Base-by-base conservation (phyloP, 64 coral and sea anemone species). In the Dendronephthya gigantea region DNA sequence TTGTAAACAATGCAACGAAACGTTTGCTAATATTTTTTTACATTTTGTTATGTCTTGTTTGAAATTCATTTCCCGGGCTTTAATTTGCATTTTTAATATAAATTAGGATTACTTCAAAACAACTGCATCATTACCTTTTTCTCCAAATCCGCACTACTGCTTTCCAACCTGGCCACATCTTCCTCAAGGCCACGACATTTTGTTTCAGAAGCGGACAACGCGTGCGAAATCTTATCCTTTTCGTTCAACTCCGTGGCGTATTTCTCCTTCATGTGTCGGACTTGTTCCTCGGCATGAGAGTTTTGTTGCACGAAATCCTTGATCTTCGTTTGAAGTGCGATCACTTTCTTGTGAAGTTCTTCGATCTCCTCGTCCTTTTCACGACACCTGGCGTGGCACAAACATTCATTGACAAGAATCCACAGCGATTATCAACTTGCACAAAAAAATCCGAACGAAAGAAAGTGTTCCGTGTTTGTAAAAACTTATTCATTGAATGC, bases 301-400 rank as follows among this genome's bases (percentile, higher is more conserved):
- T 79, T 79, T 29, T 79, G 4, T 35, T 35, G 72, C 10, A 79
- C 36, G 72, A 79, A 79, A 17, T 79, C 72, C 37, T 79, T 79
- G 32, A 79, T 79, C 37, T 79, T 79, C 17, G 16, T 17, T 19
- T 79, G 72, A 33, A 79, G 72, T 29, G 72, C 3, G 72, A 79
- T 79, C 72, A 79, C 72, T 79, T 79, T 79, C 28, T 79, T 34
- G 28, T 79, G 72, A 9, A 79, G 72, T 34, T 79, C 72, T 13
- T 79, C 72, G 36, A 79, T 79, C 37, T 79, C 72, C 10, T 79
- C 72, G 29, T 79, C 72, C 17, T 79, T 79, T 29, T 79, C 72
- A 12, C 72, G 72, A 34, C 72, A 79, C 29, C 72, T 62, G 16
- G 55, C 6, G 55, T 13, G 55, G 25, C 25, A n/a, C 6, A 22